A percentile compares a stretch with the other conserved stretches of the same genome.
Evolutionary conservation across 30 jellyfish, hydroid and myxozoan species (phyloP).

Genomic region (Aurelia coerulea): DNA sequence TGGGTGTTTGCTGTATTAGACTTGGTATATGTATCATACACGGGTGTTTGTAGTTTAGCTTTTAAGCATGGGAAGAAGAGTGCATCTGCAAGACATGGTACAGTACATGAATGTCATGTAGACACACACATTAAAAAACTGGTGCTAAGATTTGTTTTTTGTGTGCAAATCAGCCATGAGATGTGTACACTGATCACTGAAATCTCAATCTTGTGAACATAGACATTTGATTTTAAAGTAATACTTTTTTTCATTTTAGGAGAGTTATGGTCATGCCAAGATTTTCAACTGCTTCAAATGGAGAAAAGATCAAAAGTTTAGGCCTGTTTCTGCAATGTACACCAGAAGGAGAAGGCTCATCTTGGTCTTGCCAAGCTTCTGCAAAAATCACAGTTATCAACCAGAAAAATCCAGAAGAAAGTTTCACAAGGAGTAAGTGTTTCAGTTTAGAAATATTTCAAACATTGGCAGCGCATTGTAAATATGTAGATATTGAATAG

Average conservation of each 20-base stretch:
- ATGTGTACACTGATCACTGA: no score
- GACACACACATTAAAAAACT: no score
- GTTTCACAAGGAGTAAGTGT: slow-evolving; percentile 84
- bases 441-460: no score
- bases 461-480: no score
- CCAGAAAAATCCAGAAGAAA: slow-evolving; percentile 78
- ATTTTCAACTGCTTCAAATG: slow-evolving; percentile 65
- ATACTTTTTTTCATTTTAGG: slow-evolving; percentile 49
- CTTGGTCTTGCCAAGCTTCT: slow-evolving; percentile 98
- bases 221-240: not conserved
- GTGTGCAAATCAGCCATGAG: no score
- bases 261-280: slow-evolving; percentile 97
- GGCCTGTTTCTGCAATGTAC: slow-evolving; percentile 94
- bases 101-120: no score
- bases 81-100: no score
- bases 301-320: slow-evolving; percentile 79
- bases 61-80: no score
- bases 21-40: no score
- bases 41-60: no score
- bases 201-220: not conserved
- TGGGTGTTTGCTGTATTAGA: no score
- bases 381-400: slow-evolving; percentile 79
- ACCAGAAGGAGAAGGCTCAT: slow-evolving; percentile 91
- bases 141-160: no score
- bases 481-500: not conserved